Conservation (phyloP, 2,113 vertebrate genomes). For the Phoenicopterus ruber region DNA sequence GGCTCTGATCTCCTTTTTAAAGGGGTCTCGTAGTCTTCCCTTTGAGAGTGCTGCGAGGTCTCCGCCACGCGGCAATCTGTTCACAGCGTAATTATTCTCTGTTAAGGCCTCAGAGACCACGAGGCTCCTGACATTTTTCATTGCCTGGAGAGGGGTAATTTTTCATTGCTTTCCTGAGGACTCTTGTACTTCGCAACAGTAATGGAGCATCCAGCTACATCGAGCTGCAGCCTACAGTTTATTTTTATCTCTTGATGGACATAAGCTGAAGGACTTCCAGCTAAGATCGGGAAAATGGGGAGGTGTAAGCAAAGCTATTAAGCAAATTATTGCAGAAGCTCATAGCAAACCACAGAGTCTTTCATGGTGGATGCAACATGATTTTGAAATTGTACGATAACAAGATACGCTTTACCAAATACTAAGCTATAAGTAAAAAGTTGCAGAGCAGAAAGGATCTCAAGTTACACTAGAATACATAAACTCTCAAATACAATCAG, state of each 20-base stretch:
- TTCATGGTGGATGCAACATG: not conserved
- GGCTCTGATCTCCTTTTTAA: not conserved
- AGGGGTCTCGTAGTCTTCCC: not conserved
- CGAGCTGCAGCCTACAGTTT: not conserved
- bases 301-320: not conserved
- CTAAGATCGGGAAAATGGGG: not conserved
- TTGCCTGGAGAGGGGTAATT: constrained; percentile 29
- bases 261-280: not conserved
- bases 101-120: not conserved
- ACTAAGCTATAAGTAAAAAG: not conserved
- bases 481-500: not conserved
- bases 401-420: not conserved
- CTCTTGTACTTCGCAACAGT: not conserved
- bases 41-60: not conserved
- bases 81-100: constrained; percentile 4
- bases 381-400: not conserved
- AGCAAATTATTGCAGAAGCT: not conserved
- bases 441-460: not conserved
- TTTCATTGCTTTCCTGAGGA: constrained; percentile 49
- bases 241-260: constrained; percentile 14
- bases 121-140: constrained; percentile 29
- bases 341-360: not conserved
- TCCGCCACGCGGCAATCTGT: not conserved
- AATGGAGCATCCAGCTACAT: constrained; percentile 15
- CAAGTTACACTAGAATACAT: not conserved